Conservation (phyloP, 2,113 vertebrate genomes). For the Lepisosteus osseus region DNA sequence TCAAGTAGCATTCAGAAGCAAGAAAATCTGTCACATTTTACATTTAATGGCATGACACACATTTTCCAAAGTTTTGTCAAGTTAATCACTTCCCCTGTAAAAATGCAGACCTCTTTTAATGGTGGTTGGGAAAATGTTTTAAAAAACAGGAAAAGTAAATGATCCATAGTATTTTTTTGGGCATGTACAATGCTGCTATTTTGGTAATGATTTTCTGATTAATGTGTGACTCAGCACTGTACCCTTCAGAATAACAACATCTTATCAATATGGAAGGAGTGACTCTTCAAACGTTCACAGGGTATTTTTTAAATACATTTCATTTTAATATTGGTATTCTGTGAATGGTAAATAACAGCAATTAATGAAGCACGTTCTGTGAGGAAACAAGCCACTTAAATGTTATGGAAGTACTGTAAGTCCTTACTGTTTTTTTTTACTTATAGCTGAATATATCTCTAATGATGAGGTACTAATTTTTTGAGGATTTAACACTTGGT, state of each 20-base stretch:
- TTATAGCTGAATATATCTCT: no score
- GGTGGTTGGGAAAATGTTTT: slow-evolving; percentile 3
- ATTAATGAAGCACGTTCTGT: no score
- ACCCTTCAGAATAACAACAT: neutral
- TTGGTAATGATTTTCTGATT: neutral
- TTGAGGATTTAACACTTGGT: no score
- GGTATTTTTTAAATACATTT: no score
- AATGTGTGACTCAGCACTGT: neutral
- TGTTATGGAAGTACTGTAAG: no score
- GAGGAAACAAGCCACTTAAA: no score
- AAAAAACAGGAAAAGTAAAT: neutral
- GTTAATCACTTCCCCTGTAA: neutral
- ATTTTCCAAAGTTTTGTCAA: neutral
- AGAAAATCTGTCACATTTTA: neutral
- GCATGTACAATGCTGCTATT: neutral
- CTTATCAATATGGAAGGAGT: neutral
- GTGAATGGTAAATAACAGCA: no score
- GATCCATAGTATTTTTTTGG: neutral
- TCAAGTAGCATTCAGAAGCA: neutral
- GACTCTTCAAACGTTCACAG: neutral
- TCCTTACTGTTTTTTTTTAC: no score
- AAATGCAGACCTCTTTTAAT: neutral
- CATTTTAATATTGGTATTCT: no score
- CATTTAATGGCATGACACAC: neutral
- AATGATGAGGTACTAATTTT: no score